Conservation (phyloP, 2,888 invertebrate genomes). For the Archips xylosteana region DNA sequence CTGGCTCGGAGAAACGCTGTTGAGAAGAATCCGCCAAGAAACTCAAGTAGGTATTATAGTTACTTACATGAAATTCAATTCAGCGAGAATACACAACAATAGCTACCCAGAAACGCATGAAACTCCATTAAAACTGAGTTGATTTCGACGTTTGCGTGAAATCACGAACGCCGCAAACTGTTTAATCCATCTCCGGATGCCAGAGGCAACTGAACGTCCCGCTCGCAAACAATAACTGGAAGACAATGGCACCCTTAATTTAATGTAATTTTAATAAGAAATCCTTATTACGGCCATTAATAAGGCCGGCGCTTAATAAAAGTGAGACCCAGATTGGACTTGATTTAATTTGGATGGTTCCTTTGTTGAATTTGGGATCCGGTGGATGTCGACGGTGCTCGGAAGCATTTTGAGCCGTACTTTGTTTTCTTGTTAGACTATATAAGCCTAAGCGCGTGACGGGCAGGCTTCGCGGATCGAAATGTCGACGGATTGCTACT, state of each 20-base stretch:
- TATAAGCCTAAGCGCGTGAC: conserved; percentile 5
- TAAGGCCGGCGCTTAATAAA: conserved; percentile 31
- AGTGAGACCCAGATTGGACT: conserved; percentile 32
- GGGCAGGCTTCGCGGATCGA: not conserved
- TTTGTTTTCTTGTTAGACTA: conserved; percentile 27
- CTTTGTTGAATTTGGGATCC: conserved; percentile 25
- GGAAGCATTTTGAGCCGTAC: conserved; percentile 15
- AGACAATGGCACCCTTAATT: conserved; percentile 24
- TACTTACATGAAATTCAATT: not conserved
- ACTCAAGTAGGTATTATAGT: too few species aligned
- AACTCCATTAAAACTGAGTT: conserved; percentile 5
- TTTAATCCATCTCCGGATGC: conserved; percentile 14
- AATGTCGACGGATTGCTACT: not conserved
- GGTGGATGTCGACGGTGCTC: conserved; percentile 1
- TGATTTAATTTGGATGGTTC: conserved; percentile 33
- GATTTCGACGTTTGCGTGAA: not conserved
- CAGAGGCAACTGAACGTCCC: conserved; percentile 12
- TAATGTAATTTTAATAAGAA: conserved; percentile 39
- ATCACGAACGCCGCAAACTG: not conserved
- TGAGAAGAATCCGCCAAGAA: too few species aligned
- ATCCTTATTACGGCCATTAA: conserved; percentile 34
- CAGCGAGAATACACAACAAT: not conserved
- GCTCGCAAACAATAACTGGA: conserved; percentile 27
- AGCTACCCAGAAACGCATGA: not conserved
- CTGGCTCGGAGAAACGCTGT: too few species aligned